Percentiles rank a stretch among this genome's conserved stretches.
phyloP scores from a whole-genome alignment of 2,113 vertebrate species.

The Agelaius phoeniceus region DNA sequence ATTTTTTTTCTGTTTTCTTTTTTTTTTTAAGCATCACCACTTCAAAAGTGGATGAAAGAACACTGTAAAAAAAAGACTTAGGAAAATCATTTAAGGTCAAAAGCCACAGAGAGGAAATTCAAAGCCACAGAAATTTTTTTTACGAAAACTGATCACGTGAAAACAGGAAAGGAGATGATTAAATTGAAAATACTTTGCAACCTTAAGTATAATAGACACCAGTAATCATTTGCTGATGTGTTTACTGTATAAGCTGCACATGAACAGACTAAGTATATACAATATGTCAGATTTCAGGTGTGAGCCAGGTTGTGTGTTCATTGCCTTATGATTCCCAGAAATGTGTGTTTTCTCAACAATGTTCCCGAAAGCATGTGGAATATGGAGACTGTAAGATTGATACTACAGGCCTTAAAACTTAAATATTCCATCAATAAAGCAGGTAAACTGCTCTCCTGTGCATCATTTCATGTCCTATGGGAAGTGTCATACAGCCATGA shows the following conservation, averaged over 20 bases:
- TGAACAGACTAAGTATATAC: background rate
- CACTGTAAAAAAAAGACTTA: background rate
- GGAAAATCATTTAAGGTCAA: background rate
- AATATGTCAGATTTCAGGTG: background rate
- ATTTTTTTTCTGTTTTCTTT: background rate
- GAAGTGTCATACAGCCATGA: conserved; percentile 14
- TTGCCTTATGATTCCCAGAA: background rate
- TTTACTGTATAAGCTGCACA: background rate
- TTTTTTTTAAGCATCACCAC: background rate
- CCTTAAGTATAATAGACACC: background rate
- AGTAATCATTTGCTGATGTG: conserved; percentile 5
- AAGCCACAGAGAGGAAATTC: conserved; percentile 35
- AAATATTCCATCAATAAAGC: background rate
- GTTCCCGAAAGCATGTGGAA: background rate
- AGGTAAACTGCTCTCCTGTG: background rate
- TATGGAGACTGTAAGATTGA: background rate
- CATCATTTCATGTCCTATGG: background rate
- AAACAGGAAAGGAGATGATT: conserved; percentile 33
- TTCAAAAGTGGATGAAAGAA: conserved; percentile 47
- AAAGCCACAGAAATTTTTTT: conserved; percentile 6
- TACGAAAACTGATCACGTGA: background rate
- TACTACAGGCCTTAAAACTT: background rate
- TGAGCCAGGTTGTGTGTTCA: background rate
- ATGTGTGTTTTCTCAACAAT: background rate
- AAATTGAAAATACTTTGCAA: conserved; percentile 26